Evolutionary conservation across 2,888 invertebrate genomes (phyloP).

Genomic region (Lathronympha strigana): DNA sequence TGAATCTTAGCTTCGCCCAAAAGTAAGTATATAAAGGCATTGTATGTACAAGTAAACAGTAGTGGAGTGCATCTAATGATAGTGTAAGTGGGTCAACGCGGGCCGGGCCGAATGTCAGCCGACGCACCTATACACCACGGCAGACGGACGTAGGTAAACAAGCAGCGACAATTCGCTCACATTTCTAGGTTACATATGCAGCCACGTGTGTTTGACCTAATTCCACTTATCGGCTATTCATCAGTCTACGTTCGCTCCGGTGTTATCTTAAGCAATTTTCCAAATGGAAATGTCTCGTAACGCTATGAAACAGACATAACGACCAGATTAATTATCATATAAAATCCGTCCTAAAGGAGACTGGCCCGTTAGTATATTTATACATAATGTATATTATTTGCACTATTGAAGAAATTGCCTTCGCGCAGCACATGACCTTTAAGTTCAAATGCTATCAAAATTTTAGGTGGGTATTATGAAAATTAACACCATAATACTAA

Average conservation of each 20-base stretch:
- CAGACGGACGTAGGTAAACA: constrained; percentile 51
- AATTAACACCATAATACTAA: no score
- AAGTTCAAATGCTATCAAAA: no score
- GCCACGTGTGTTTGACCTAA: constrained; percentile 55
- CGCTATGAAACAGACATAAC: background rate
- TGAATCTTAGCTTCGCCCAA: no score
- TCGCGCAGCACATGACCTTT: no score
- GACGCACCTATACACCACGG: constrained; percentile 47
- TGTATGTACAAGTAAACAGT: background rate
- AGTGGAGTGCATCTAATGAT: constrained; percentile 49
- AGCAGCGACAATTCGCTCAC: constrained; percentile 54
- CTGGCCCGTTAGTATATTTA: no score
- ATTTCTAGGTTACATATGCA: constrained; percentile 52
- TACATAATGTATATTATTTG: no score
- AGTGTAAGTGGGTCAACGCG: constrained; percentile 54
- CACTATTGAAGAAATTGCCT: no score
- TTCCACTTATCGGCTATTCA: constrained; percentile 50
- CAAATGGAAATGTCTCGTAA: constrained; percentile 9
- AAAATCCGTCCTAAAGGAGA: no score
- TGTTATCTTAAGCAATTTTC: constrained; percentile 6
- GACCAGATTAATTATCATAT: no score
- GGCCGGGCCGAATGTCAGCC: constrained; percentile 49
- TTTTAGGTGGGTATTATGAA: no score
- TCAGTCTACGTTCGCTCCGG: background rate
- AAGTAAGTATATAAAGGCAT: no score